A percentile compares a stretch with the other conserved stretches of the same genome.
phyloP scores from a whole-genome alignment of 2,113 vertebrate genomes.

The Hemiscyllium ocellatum region DNA sequence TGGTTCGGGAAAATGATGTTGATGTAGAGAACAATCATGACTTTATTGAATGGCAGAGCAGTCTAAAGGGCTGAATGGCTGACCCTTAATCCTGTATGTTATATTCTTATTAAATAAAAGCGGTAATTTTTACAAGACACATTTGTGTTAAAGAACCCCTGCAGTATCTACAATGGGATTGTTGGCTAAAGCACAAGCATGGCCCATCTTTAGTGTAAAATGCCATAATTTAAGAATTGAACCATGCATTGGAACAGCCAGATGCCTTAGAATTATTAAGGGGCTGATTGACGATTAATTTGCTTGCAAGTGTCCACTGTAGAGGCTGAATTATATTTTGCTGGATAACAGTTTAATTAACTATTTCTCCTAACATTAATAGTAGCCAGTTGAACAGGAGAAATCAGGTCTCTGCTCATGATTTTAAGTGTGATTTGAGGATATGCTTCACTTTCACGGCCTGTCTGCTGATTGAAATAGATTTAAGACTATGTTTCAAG shows the following conservation, averaged over 20 bases:
- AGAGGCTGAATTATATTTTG: neutral
- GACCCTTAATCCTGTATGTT: too few species aligned
- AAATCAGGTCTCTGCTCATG: too few species aligned
- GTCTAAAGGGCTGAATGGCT: too few species aligned
- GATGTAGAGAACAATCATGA: too few species aligned
- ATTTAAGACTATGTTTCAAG: neutral
- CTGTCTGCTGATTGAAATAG: neutral
- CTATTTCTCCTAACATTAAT: neutral
- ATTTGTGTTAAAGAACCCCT: neutral
- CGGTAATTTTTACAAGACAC: neutral
- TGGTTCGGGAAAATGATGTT: too few species aligned
- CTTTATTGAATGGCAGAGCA: too few species aligned
- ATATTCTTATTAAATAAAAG: too few species aligned
- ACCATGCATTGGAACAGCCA: neutral
- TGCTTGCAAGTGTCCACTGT: neutral
- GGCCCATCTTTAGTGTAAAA: neutral
- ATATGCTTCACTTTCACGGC: neutral
- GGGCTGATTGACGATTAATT: neutral
- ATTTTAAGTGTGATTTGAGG: neutral
- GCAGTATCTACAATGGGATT: neutral
- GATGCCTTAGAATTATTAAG: neutral
- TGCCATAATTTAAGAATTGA: neutral
- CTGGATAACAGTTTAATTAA: neutral
- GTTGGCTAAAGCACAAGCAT: neutral
- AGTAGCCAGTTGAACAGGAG: neutral